Percentiles rank a stretch among this genome's conserved stretches.
These are phyloP conservation scores for Lissonota sp. DNA, from an alignment of 2,888 invertebrate genomes.

Conservation along the genomic window DNA sequence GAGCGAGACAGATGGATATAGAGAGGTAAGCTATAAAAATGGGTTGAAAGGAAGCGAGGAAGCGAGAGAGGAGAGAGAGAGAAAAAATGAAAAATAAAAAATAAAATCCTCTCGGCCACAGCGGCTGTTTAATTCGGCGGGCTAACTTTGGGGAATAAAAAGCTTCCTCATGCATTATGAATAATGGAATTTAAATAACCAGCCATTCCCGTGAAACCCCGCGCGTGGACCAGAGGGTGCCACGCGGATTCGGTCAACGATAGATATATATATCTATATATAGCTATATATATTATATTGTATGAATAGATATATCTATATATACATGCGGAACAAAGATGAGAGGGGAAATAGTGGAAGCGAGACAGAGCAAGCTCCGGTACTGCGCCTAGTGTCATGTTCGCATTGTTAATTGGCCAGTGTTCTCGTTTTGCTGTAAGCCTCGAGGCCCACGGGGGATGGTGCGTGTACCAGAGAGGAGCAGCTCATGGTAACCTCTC, in stretches of 20 bases:
- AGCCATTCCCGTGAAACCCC: conserved; percentile 43
- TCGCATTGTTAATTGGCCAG: conserved; percentile 80
- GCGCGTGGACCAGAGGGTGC: neutral
- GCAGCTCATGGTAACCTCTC: neutral
- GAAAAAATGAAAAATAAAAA: conserved; percentile 65
- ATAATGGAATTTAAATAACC: conserved; percentile 81
- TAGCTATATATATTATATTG: too few species aligned
- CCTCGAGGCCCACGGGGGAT: conserved; percentile 65
- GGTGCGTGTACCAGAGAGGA: conserved; percentile 57
- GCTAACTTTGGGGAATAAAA: conserved; percentile 72
- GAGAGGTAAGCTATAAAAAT: conserved; percentile 7
- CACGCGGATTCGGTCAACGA: too few species aligned
- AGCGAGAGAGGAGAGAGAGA: conserved; percentile 41
- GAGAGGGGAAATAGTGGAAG: conserved; percentile 5
- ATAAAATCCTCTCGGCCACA: conserved; percentile 68
- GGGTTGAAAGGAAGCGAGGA: conserved; percentile 48
- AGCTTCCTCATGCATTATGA: conserved; percentile 80
- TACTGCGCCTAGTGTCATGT: conserved; percentile 74
- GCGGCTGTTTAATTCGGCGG: conserved; percentile 77
- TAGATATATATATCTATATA: too few species aligned
- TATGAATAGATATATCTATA: too few species aligned
- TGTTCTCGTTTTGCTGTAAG: conserved; percentile 69
- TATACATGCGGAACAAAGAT: neutral
- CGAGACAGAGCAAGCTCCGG: conserved; percentile 36
- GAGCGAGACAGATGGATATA: conserved; percentile 56